Evolutionary conservation across 2,888 invertebrate genomes (phyloP).

Genomic region (Xiphydria camelus): DNA sequence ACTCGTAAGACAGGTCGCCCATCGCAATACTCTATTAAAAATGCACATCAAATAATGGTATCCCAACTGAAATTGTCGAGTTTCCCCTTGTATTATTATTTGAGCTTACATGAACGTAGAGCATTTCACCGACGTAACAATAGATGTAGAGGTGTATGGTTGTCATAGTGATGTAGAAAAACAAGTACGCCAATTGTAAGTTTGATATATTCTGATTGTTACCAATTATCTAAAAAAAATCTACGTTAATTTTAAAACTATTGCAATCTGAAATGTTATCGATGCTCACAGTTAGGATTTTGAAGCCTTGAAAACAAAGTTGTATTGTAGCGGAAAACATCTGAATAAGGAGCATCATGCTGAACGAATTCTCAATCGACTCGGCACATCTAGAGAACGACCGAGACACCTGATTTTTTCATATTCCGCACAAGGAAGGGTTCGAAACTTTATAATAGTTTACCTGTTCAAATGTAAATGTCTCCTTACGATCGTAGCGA

Average conservation of each 20-base stretch:
- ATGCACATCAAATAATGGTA: neutral
- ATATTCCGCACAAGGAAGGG: too few species aligned
- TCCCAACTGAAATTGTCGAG: too few species aligned
- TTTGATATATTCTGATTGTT: neutral
- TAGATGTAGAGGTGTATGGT: constrained; percentile 30
- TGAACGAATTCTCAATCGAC: neutral
- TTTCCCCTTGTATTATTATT: too few species aligned
- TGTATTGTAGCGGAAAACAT: neutral
- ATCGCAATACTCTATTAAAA: constrained; percentile 20
- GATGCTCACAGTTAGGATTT: neutral
- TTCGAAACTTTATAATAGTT: constrained; percentile 5
- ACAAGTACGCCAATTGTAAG: constrained; percentile 21
- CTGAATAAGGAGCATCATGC: neutral
- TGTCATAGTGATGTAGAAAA: constrained; percentile 4
- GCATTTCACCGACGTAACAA: constrained; percentile 36
- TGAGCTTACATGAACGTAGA: constrained; percentile 13
- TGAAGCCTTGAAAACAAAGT: neutral
- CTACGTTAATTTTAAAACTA: too few species aligned
- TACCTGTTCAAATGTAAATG: neutral
- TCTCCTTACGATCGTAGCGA: neutral
- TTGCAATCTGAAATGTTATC: too few species aligned
- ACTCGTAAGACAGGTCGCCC: constrained; percentile 27
- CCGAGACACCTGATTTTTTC: too few species aligned
- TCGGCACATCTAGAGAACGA: neutral
- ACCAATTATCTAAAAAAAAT: neutral